These are phyloP conservation scores for Parthenolecanium corni DNA, from an alignment of 2,888 invertebrate genomes.

Conservation along the genomic window DNA sequence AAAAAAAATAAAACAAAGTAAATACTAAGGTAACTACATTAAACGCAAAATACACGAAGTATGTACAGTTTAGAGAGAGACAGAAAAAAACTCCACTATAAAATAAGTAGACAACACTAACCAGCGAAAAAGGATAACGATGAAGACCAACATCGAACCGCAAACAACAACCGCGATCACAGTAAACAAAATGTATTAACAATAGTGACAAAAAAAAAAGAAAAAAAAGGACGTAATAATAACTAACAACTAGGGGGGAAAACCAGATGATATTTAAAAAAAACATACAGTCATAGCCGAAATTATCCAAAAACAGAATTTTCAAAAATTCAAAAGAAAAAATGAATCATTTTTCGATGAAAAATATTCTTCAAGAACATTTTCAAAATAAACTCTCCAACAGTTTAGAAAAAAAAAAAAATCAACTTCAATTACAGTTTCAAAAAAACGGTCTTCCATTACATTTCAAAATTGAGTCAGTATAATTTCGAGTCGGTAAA, in stretches of 20 bases:
- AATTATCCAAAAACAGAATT: no score
- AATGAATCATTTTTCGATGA: no score
- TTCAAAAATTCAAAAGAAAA: no score
- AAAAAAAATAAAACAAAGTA: constrained; percentile 1
- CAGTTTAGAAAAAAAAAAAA: no score
- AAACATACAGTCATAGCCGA: no score
- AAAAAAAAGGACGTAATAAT: not conserved
- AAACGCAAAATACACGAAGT: constrained; percentile 1
- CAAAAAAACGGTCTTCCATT: no score
- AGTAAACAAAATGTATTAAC: not conserved
- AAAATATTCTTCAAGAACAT: no score
- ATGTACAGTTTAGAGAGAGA: not conserved
- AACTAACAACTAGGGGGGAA: not conserved
- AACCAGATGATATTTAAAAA: not conserved
- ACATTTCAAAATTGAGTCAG: no score
- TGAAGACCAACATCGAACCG: not conserved
- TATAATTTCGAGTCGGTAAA: no score
- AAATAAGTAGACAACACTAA: not conserved
- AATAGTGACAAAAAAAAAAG: not conserved
- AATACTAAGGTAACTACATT: constrained; percentile 9
- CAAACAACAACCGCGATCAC: not conserved
- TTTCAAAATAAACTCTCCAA: no score
- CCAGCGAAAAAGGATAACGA: not conserved
- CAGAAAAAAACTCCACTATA: not conserved
- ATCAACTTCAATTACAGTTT: no score